Evolutionary conservation across 2,797 vertebrate species (phyloP).

Genomic region (Enteromius anoplus): DNA sequence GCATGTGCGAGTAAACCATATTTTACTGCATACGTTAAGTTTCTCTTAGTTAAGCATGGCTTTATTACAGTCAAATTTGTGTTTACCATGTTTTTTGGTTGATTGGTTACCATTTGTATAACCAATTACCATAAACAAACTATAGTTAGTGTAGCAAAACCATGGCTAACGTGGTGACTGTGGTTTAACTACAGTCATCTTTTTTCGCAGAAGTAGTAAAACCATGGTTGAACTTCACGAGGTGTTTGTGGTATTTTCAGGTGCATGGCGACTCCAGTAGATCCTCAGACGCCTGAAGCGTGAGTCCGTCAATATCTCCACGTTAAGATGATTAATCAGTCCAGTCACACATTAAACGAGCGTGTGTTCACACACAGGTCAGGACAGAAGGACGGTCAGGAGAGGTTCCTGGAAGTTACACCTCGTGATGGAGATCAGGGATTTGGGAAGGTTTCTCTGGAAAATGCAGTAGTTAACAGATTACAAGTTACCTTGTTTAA

Average conservation of each 20-base stretch:
- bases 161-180: not conserved
- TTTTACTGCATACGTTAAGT: not conserved
- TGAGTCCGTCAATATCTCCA: not conserved
- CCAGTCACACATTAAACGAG: not conserved
- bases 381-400: not conserved
- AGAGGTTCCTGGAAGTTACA: not conserved
- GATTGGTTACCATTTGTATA: not conserved
- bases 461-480: too few species aligned
- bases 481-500: too few species aligned
- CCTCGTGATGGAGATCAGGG: not conserved
- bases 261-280: not conserved
- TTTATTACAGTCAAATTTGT: not conserved
- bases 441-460: not conserved
- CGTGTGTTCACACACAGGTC: not conserved
- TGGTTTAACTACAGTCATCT: not conserved
- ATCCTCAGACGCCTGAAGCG: not conserved
- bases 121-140: not conserved
- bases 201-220: not conserved
- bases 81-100: not conserved
- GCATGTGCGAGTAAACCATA: not conserved
- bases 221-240: not conserved
- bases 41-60: not conserved
- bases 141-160: not conserved
- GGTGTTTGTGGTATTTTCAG: not conserved
- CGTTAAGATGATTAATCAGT: not conserved